Evolutionary conservation across 30 jellyfish, hydroid and myxozoan genomes (phyloP).

Genomic region (Cassiopea andromeda): DNA sequence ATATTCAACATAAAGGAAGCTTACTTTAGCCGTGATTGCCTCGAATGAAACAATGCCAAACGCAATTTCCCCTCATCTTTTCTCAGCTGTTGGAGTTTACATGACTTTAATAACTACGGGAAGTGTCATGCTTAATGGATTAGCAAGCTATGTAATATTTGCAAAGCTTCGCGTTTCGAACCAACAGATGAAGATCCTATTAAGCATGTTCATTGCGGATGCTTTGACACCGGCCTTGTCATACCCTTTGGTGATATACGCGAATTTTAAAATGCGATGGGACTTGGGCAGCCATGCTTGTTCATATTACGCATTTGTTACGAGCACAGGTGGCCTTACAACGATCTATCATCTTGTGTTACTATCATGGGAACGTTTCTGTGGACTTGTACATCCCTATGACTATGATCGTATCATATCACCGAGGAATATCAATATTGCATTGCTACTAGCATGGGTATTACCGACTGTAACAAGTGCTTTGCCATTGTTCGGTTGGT

Average conservation of each 20-base stretch:
- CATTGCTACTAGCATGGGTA: not conserved
- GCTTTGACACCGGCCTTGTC: constrained; percentile 12
- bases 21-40: no score
- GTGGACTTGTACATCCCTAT: constrained; percentile 12
- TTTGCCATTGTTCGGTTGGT: constrained; percentile 35
- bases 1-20: no score
- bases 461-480: not conserved
- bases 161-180: not conserved
- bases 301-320: constrained; percentile 9
- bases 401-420: not conserved
- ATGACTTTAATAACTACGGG: not conserved
- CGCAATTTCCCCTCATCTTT: not conserved
- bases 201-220: constrained; percentile 12
- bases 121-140: not conserved
- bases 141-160: not conserved
- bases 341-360: constrained; percentile 34
- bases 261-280: constrained; percentile 8
- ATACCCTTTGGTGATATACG: not conserved
- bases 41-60: not conserved
- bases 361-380: constrained; percentile 24
- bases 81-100: constrained; percentile 2
- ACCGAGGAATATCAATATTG: not conserved
- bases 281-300: constrained; percentile 15
- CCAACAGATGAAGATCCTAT: constrained; percentile 13
- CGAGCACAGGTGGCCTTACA: constrained; percentile 21